Conservation (phyloP, 2,888 invertebrate species). For the Aelia acuminata region DNA sequence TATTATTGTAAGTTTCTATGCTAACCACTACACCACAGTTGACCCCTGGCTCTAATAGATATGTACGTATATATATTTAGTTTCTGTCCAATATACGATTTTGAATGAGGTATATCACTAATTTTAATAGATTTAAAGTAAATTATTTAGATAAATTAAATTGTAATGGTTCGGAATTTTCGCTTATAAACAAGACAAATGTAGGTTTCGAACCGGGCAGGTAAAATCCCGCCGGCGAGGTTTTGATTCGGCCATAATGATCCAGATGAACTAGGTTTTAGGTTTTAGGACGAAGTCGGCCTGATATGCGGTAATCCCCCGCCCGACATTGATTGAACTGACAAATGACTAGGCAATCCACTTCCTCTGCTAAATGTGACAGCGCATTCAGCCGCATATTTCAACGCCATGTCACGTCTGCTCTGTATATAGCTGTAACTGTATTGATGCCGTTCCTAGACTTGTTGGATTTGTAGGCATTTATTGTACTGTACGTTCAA, state of each 20-base stretch:
- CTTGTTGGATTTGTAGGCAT: background rate
- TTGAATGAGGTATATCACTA: no score
- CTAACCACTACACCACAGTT: no score
- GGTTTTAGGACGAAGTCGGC: background rate
- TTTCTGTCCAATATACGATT: no score
- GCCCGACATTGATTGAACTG: constrained; percentile 25
- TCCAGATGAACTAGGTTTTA: background rate
- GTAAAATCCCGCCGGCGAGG: background rate
- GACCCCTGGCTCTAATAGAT: no score
- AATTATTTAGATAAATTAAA: no score
- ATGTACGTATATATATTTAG: no score
- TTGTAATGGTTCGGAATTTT: no score
- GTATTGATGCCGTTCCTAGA: background rate
- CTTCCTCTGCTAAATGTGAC: constrained; percentile 7
- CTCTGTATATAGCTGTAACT: background rate
- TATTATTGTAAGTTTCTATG: no score
- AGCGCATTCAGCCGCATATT: background rate
- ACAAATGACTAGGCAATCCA: constrained; percentile 40
- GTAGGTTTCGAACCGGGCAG: no score
- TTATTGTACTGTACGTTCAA: background rate
- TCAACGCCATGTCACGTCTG: background rate
- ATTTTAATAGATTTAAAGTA: no score
- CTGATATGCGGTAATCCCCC: background rate
- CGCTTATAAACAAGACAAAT: background rate
- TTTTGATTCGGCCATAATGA: background rate